Evolutionary conservation across 2,797 vertebrate species (phyloP).

Genomic region (Fistularia tabacaria): DNA sequence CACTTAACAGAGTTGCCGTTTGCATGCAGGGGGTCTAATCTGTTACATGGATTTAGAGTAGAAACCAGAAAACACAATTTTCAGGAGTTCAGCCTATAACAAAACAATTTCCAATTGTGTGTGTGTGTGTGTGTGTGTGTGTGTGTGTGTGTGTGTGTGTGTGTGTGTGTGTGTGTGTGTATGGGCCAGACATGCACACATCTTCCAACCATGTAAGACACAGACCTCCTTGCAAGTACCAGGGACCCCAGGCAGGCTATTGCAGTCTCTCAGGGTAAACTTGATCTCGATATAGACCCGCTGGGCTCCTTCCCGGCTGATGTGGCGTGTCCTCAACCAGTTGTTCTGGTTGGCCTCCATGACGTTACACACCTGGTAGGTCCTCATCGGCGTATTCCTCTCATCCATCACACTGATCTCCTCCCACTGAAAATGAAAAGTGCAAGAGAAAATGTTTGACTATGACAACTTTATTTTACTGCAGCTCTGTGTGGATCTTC

Average conservation of each 20-base stretch:
- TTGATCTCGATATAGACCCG: conserved; percentile 85
- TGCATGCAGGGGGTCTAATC: too few relatives aligned
- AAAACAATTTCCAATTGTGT: too few relatives aligned
- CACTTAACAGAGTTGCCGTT: too few relatives aligned
- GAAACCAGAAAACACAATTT: too few relatives aligned
- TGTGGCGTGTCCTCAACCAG: conserved; percentile 83
- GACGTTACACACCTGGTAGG: conserved; percentile 84
- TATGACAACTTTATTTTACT: not conserved
- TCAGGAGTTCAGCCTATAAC: too few relatives aligned
- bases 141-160: conserved; percentile 3
- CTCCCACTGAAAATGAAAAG: conserved; percentile 75
- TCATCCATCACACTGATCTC: conserved; percentile 87
- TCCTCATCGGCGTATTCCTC: conserved; percentile 82
- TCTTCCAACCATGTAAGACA: not conserved
- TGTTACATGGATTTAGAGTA: too few relatives aligned
- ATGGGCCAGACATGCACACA: not conserved
- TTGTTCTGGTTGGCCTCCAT: conserved; percentile 86
- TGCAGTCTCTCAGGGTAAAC: conserved; percentile 84
- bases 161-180: not conserved
- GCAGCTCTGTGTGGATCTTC: too few relatives aligned
- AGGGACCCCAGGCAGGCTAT: conserved; percentile 81
- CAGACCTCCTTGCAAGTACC: conserved; percentile 82
- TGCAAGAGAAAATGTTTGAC: not conserved
- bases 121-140: too few relatives aligned
- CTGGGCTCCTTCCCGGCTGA: conserved; percentile 78